Evolutionary conservation across 2,113 vertebrate species (phyloP), one percentile per base, ranked within the genome.

Genomic region (Trinectes maculatus): DNA sequence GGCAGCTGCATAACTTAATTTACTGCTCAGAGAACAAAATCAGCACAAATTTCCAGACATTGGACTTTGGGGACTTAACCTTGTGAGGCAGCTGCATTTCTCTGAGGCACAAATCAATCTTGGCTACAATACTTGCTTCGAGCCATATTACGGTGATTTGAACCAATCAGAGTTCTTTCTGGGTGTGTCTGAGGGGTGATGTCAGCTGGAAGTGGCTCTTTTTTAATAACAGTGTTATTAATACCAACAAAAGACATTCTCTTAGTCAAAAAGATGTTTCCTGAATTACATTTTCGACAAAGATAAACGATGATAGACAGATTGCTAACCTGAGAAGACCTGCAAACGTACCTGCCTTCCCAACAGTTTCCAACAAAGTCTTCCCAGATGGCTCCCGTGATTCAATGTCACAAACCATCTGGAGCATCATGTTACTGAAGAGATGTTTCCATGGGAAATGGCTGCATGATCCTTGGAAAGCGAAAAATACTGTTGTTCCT

Each of bases 21-120:
- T 12, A 53, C 22, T 68, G 28, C 64, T 58, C 25, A 18, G 22
- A 76, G 68, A 81, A 71, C 37, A 73, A 75, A 78, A 55, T 63
- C 42, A 66, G n/a, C 52, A 43, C 47, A 65, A 70, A 65, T 43
- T 21, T 76, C 47, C 72, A 16, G 3, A 28, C 24, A 36, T 43
- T 10, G 58, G 18, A 57, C 46, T 52, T 52, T 22, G 3, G 49
- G 9, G 5, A 69, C 36, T 55, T 31, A 19, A 33, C 28, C 8
- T 13, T 19, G 48, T 11, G 24, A 26, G 22, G 25, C 24, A n/a
- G 46, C 46, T 26, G 21, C 9, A 25, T 8, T 48, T 21, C 15
- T 48, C 46, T 4, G 26, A 51, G 4, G 25, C 15, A 1, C n/a
- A 11, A 18, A 52, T 52, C 26, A 4, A 16, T 8, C 48, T 25